Conservation (phyloP, 2,113 vertebrate species). For the Ascaphus truei region DNA sequence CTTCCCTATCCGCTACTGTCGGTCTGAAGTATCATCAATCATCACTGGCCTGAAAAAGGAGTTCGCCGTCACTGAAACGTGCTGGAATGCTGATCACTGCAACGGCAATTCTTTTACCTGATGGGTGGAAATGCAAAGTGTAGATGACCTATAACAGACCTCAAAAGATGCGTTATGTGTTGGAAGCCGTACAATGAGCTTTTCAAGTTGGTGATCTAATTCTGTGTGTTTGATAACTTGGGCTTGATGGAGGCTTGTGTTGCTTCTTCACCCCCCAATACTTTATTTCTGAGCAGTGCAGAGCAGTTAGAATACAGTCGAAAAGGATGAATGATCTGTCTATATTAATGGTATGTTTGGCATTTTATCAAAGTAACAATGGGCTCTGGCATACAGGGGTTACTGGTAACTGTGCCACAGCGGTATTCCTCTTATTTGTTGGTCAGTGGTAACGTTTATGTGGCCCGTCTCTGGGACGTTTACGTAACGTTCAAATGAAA, state of each 20-base stretch:
- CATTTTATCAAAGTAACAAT: too few relatives aligned
- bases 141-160: conserved; percentile 37
- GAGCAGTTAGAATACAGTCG: too few relatives aligned
- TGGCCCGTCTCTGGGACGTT: too few relatives aligned
- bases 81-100: conserved; percentile 57
- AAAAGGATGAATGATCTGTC: too few relatives aligned
- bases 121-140: conserved; percentile 43
- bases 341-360: too few relatives aligned
- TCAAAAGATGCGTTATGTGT: conserved; percentile 39
- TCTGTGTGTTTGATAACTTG: background rate
- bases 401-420: too few relatives aligned
- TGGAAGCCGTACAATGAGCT: conserved; percentile 11
- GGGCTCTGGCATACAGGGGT: too few relatives aligned
- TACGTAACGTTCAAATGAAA: too few relatives aligned
- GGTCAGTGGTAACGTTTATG: too few relatives aligned
- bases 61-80: conserved; percentile 52
- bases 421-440: too few relatives aligned
- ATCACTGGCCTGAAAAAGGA: conserved; percentile 56
- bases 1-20: conserved; percentile 59
- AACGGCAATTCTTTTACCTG: conserved; percentile 45
- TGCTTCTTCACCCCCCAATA: background rate
- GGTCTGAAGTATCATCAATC: conserved; percentile 64
- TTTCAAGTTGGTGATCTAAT: conserved; percentile 7
- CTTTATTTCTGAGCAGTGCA: too few relatives aligned
- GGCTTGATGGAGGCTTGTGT: background rate